Percentiles rank a stretch among this genome's conserved stretches.
phyloP scores from a whole-genome alignment of 2,888 invertebrate species.

The Antheraea assamensis region DNA sequence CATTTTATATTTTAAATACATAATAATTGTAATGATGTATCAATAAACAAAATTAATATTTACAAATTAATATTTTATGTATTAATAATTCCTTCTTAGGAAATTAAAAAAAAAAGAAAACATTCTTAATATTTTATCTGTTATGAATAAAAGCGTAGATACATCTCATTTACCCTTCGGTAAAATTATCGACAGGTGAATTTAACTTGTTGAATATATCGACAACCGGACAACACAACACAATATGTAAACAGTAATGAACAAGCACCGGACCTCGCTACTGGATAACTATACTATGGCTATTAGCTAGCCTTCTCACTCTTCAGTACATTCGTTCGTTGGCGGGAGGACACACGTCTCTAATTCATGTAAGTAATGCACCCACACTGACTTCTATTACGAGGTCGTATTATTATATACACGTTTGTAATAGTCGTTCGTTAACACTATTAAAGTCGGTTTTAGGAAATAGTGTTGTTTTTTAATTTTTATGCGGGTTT shows the following conservation, averaged over 20 bases:
- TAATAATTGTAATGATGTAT: too few species aligned
- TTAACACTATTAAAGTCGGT: neutral
- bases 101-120: too few species aligned
- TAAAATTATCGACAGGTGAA: neutral
- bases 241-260: slow-evolving; percentile 2
- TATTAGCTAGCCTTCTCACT: neutral
- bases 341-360: neutral
- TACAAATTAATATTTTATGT: too few species aligned
- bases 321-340: slow-evolving; percentile 1
- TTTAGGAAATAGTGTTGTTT: neutral
- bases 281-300: neutral
- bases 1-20: too few species aligned
- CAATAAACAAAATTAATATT: too few species aligned
- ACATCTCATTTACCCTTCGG: too few species aligned
- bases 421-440: neutral
- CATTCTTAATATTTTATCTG: too few species aligned
- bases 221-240: neutral
- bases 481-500: neutral
- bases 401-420: neutral
- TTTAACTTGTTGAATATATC: neutral
- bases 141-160: too few species aligned
- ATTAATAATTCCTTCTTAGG: too few species aligned
- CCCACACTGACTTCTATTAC: neutral
- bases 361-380: slow-evolving; percentile 1
- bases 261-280: neutral